These are phyloP conservation scores for Limanda limanda DNA, from an alignment of 2,113 vertebrate genomes.

Conservation along the genomic window DNA sequence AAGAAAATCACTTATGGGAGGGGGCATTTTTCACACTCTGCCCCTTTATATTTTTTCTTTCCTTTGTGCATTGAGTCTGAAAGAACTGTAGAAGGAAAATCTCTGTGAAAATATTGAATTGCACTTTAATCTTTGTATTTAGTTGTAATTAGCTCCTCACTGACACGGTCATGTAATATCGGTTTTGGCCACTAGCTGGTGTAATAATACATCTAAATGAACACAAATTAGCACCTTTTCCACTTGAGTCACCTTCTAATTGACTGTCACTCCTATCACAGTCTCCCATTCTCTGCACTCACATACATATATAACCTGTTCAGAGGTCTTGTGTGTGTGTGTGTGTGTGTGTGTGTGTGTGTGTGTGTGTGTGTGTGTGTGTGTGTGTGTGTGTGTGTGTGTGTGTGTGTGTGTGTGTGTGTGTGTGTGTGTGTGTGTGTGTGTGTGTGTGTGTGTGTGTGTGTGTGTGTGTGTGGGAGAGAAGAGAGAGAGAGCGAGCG, in stretches of 20 bases:
- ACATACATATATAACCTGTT: conserved; percentile 22
- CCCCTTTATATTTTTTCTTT: conserved; percentile 13
- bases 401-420: not conserved
- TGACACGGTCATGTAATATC: conserved; percentile 32
- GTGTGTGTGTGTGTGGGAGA: not conserved
- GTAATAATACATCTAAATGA: conserved; percentile 34
- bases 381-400: conserved; percentile 3
- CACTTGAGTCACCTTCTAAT: conserved; percentile 42
- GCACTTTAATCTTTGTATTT: conserved; percentile 24
- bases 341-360: not conserved
- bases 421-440: conserved; percentile 3
- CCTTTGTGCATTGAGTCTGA: conserved; percentile 32
- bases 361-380: not conserved
- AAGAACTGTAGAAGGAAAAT: conserved; percentile 10
- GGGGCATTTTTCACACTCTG: conserved; percentile 1
- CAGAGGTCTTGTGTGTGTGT: conserved; percentile 3
- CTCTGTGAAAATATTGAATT: conserved; percentile 38
- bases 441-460: not conserved
- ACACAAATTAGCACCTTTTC: conserved; percentile 32
- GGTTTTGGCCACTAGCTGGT: conserved; percentile 50
- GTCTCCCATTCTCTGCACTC: conserved; percentile 12
- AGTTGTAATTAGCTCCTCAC: conserved; percentile 15
- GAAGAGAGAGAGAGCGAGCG: not conserved
- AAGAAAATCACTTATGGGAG: conserved; percentile 2
- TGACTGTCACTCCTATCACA: conserved; percentile 12